phyloP scores from a whole-genome alignment of 2,113 vertebrate species.

The Campylomormyrus tamandua region DNA sequence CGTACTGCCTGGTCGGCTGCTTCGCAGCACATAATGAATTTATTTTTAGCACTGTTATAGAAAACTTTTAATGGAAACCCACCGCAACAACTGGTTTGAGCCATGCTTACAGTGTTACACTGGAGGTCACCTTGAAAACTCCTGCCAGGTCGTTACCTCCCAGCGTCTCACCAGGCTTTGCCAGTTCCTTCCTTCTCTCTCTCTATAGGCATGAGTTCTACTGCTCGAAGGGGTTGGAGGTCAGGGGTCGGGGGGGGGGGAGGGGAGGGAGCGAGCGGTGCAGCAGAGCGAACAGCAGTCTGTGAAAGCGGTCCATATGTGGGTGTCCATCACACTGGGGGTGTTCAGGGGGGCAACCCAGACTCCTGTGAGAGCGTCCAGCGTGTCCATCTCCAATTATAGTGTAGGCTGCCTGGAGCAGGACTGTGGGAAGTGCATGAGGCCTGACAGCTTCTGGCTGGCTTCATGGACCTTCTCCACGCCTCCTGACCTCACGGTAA shows the following conservation, averaged over 20 bases:
- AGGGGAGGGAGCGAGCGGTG: conserved; percentile 30
- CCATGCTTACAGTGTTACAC: neutral
- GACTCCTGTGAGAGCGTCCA: conserved; percentile 47
- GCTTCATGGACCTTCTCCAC: conserved; percentile 22
- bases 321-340: conserved; percentile 48
- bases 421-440: conserved; percentile 34
- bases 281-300: conserved; percentile 42
- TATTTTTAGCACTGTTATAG: neutral
- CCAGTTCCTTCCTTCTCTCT: neutral
- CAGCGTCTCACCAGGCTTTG: neutral
- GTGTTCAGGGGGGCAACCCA: conserved; percentile 35
- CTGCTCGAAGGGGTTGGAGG: neutral
- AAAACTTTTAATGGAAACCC: neutral
- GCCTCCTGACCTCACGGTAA: conserved; percentile 28
- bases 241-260: neutral
- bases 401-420: conserved; percentile 43
- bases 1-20: neutral
- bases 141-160: neutral
- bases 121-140: neutral
- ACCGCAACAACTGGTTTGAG: neutral
- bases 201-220: neutral
- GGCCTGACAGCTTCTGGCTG: conserved; percentile 39
- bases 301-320: conserved; percentile 42
- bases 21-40: neutral
- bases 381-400: conserved; percentile 46